Evolutionary conservation across 2,888 invertebrate genomes (phyloP).

Genomic region (Lutraria lutraria): DNA sequence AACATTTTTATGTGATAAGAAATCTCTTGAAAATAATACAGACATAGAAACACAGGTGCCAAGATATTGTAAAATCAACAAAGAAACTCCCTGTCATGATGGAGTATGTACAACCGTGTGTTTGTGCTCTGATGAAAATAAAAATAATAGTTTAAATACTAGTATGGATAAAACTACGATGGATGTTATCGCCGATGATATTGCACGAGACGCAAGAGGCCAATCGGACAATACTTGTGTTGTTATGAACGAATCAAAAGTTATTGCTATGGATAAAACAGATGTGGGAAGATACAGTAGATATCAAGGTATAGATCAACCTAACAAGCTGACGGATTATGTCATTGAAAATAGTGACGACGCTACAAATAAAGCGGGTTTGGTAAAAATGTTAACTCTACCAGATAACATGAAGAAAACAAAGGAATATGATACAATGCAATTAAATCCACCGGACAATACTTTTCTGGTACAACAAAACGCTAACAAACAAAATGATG

Average conservation of each 20-base stretch:
- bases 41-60: slow-evolving; percentile 35
- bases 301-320: neutral
- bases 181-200: neutral
- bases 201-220: neutral
- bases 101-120: neutral
- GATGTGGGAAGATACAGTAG: neutral
- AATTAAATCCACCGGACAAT: neutral
- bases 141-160: neutral
- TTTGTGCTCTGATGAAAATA: neutral
- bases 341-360: neutral
- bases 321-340: neutral
- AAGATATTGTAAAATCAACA: slow-evolving; percentile 30
- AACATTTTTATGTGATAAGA: slow-evolving; percentile 28
- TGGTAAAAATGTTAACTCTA: neutral
- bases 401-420: neutral
- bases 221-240: neutral
- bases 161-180: neutral
- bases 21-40: slow-evolving; percentile 22
- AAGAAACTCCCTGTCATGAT: slow-evolving; percentile 21
- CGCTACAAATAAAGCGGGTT: neutral
- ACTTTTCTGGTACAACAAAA: neutral
- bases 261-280: neutral
- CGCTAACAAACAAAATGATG: neutral
- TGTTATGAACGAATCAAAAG: neutral
- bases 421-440: neutral